Conservation (phyloP, 2,888 invertebrate genomes). For the Heteromurus nitidus region DNA sequence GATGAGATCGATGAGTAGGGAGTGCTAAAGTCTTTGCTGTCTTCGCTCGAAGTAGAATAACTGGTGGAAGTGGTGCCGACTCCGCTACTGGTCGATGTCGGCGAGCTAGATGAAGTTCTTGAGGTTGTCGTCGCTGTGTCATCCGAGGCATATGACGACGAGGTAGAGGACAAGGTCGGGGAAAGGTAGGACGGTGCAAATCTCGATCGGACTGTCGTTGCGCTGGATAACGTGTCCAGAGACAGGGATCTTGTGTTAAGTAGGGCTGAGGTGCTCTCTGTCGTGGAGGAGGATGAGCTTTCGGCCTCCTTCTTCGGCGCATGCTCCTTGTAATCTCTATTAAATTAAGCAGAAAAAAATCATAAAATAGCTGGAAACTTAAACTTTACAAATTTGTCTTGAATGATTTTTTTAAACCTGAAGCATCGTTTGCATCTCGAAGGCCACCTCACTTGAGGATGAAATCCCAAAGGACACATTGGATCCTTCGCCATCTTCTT, state of each 20-base stretch:
- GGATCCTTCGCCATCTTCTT: constrained; percentile 80
- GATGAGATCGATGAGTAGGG: constrained; percentile 73
- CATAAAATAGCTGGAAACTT: too few species aligned
- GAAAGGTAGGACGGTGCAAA: constrained; percentile 26
- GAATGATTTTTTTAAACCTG: constrained; percentile 77
- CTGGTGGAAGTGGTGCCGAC: neutral
- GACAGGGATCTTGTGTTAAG: constrained; percentile 44
- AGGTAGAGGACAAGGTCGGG: constrained; percentile 18
- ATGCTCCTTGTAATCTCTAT: constrained; percentile 92
- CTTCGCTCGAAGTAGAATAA: constrained; percentile 29
- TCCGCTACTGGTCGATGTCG: constrained; percentile 14
- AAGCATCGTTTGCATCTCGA: constrained; percentile 95
- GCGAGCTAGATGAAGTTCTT: constrained; percentile 14
- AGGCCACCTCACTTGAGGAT: constrained; percentile 95
- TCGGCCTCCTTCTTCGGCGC: constrained; percentile 84
- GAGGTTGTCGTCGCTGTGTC: constrained; percentile 17
- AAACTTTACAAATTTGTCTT: too few species aligned
- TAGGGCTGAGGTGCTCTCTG: constrained; percentile 44
- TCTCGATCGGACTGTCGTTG: constrained; percentile 31
- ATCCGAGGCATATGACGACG: constrained; percentile 48
- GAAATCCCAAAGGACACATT: constrained; percentile 92
- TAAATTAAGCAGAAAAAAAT: constrained; percentile 60
- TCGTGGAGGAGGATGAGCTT: constrained; percentile 74
- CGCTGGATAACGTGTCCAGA: constrained; percentile 36
- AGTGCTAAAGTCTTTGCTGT: constrained; percentile 71